Base-by-base conservation (phyloP, 2,113 vertebrate genomes). In the Misgurnus mizolepis region DNA sequence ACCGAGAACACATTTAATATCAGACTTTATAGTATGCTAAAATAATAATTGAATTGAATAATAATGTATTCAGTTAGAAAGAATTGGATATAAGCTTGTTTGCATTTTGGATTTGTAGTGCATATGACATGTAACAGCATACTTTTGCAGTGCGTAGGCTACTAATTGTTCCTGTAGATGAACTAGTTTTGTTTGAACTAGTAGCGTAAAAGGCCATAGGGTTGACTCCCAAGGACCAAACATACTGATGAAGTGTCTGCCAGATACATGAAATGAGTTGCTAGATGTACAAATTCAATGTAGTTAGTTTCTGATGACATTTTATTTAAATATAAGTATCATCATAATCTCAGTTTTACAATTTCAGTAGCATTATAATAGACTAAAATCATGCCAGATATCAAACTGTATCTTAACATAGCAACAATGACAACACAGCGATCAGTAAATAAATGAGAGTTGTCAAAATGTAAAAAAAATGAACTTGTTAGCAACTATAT, bases 261-360 rank as follows among this genome's bases (percentile, higher is more conserved):
- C 27, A 34, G 27, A 34, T 34, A 34, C 27, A 56, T 56, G 17
- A 6, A 5, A 7, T 56, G 15, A 6, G n/a, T 5, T 18, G 17
- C 5, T 17, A n/a, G 5, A 15, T 14, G 50, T 14, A 53, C 50
- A 53, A 53, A 53, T 11, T 50, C 49, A 50, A 12, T 50, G 49
- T 53, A 5, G 14, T 45, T 45, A 27, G 2, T 53, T 65, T 58
- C 15, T 9, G 18, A 78, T 78, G 72, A 53, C 18, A 56, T 69
- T 74, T 56, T 58, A 74, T 84, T 75, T 70, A 68, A 75, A 78
- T 78, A 64, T 64, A 69, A 56, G 49, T 49, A 56, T 80, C 73
- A 67, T 66, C 70, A 64, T 67, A 45, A 40, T 55, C 53, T 68
- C 39, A 34, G 22, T 53, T 77, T 77, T 69, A 71, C 55, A 41